phyloP scores from a whole-genome alignment of 2,888 invertebrate genomes.

The Eupithecia insigniata region DNA sequence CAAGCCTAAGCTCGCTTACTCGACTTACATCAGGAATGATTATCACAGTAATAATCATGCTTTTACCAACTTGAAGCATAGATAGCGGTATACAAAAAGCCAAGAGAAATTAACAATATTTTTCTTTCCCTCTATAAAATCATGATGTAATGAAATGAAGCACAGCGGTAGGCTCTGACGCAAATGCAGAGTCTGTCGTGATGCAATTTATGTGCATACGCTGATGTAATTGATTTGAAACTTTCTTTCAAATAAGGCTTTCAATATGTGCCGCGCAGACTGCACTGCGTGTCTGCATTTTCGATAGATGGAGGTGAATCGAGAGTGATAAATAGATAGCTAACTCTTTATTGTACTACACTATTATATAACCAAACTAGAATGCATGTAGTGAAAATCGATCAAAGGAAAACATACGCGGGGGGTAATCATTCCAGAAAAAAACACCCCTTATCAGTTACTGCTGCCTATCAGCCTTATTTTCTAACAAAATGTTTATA shows the following conservation, averaged over 20 bases:
- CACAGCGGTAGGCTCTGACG: not conserved
- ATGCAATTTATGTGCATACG: constrained; percentile 1
- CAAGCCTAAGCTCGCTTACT: too few species aligned
- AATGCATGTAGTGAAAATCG: too few species aligned
- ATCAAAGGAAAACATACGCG: too few species aligned
- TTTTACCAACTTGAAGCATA: not conserved
- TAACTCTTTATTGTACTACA: too few species aligned
- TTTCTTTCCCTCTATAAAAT: not conserved
- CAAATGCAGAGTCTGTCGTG: not conserved
- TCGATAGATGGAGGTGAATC: not conserved
- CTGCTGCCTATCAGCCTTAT: too few species aligned
- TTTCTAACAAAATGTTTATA: too few species aligned
- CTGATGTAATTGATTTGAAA: constrained; percentile 14
- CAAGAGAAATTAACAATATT: not conserved
- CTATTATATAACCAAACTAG: too few species aligned
- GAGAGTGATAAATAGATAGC: too few species aligned
- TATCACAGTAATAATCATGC: too few species aligned
- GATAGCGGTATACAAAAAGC: not conserved
- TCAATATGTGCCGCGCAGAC: not conserved
- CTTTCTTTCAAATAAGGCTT: not conserved
- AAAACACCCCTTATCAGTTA: not conserved
- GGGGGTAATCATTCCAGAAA: too few species aligned
- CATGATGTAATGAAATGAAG: not conserved
- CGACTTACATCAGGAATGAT: too few species aligned
- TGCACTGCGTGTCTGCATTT: not conserved